These are phyloP conservation scores for Chromobotia macracanthus DNA, from an alignment of 2,797 vertebrate genomes.

Conservation along the genomic window DNA sequence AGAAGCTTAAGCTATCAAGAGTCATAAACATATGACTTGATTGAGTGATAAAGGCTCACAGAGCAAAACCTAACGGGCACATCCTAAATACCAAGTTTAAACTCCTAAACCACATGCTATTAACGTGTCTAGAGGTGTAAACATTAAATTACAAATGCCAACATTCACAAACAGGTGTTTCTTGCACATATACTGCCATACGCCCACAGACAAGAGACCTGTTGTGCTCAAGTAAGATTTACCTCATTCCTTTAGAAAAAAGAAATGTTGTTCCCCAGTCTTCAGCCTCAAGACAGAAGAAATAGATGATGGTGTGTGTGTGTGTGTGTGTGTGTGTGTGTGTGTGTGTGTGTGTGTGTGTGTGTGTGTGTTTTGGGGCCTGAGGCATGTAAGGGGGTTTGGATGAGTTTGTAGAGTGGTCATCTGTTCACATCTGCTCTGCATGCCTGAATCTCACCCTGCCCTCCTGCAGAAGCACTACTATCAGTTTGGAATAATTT, in stretches of 20 bases:
- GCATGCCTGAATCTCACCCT: conserved; percentile 22
- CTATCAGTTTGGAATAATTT: conserved; percentile 24
- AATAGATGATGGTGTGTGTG: too few relatives aligned
- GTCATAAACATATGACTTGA: not conserved
- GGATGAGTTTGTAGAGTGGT: conserved; percentile 25
- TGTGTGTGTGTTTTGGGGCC: conserved; percentile 8
- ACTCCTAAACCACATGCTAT: not conserved
- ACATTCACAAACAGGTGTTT: conserved; percentile 38
- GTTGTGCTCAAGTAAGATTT: conserved; percentile 19
- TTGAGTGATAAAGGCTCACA: not conserved
- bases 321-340: too few relatives aligned
- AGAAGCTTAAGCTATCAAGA: not conserved
- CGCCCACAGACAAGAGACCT: conserved; percentile 27
- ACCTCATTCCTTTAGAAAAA: conserved; percentile 36
- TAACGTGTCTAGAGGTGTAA: conserved; percentile 13
- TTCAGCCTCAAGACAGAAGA: conserved; percentile 40
- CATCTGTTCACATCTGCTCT: conserved; percentile 60
- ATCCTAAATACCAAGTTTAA: conserved; percentile 12
- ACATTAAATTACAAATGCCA: conserved; percentile 19
- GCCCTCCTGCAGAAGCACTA: conserved; percentile 29
- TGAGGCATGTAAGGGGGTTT: conserved; percentile 11
- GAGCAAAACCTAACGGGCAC: not conserved
- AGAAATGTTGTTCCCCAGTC: conserved; percentile 8
- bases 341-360: not conserved
- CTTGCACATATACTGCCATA: not conserved